Conservation (phyloP, 2,113 vertebrate species). For the Grammomys surdaster region DNA sequence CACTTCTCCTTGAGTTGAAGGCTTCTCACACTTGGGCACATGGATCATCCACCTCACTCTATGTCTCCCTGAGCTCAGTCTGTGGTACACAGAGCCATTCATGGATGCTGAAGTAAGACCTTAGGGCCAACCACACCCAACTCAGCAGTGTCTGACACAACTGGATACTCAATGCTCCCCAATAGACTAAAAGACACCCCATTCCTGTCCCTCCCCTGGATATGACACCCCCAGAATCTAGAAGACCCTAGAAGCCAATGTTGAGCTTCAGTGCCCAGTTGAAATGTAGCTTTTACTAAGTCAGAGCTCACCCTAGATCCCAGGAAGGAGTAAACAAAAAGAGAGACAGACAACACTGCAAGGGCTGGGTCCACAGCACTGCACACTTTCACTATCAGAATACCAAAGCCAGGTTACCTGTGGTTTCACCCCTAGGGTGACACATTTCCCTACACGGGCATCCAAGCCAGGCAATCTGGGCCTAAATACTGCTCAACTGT, state of each 20-base stretch:
- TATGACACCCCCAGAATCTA: background rate
- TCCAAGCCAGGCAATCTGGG: background rate
- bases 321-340: background rate
- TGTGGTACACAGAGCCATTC: background rate
- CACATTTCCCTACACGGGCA: background rate
- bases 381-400: background rate
- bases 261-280: background rate
- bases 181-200: no score
- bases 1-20: background rate
- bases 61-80: background rate
- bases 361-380: background rate
- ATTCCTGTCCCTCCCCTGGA: no score
- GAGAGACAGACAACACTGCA: background rate
- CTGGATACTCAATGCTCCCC: background rate
- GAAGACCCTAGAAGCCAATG: background rate
- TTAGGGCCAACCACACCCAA: background rate
- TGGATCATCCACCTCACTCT: accelerated
- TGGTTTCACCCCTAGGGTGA: background rate
- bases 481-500: no score
- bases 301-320: background rate
- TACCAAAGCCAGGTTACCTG: background rate
- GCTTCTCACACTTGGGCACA: background rate
- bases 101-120: background rate
- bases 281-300: background rate
- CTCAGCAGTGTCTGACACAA: background rate